Evolutionary conservation across 1,140 invertebrate genomes (phyloP), one percentile per base, ranked within the genome.

Genomic region (Helicoverpa armigera): DNA sequence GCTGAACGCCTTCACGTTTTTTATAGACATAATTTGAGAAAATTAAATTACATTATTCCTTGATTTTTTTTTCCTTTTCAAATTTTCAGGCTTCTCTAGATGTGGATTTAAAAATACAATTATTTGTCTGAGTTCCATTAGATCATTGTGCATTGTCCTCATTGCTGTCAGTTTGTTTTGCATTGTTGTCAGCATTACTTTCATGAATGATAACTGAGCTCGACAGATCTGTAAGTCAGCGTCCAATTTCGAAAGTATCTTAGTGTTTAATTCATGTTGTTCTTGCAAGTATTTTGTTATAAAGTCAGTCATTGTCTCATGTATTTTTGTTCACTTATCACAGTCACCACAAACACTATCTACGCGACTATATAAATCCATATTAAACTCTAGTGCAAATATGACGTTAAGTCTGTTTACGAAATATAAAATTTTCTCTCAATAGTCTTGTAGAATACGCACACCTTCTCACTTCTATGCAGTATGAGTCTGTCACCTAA

Each of bases 1-100:
- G 98, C 97, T 5, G 95, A 96, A 79, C 96, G 97, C 56, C 94
- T 97, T n/a, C 92, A 95, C 2, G 95, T 96, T 50, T 96, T 96
- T 82, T 95, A 96, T 83, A 88, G 90, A 79, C 56, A 79, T 79
- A 79, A 82, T 82, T 69, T 75, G 73, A 78, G 51, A 69, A 69
- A 53, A 43, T 65, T 70, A 79, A 69, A 61, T 12, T 13, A 14
- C 14, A 53, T 13, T 65, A 31, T 65, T 51, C n/a, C 16, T 13
- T 76, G 16, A 76, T 11, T 9, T 31, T 3, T 14, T 2, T 70
- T 51, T 70, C 4, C 10, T 14, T 58, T 48, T 29, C 29, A 48
- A 56, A 18, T 72, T 76, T 80, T 79, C 69, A 58, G 78, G 18
- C 48, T 80, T 87, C 58, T 58, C 13, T 23, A 92, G 70, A 76